These are phyloP conservation scores for Octonoba sinensis DNA, from an alignment of 2,888 invertebrate genomes.

Conservation along the genomic window DNA sequence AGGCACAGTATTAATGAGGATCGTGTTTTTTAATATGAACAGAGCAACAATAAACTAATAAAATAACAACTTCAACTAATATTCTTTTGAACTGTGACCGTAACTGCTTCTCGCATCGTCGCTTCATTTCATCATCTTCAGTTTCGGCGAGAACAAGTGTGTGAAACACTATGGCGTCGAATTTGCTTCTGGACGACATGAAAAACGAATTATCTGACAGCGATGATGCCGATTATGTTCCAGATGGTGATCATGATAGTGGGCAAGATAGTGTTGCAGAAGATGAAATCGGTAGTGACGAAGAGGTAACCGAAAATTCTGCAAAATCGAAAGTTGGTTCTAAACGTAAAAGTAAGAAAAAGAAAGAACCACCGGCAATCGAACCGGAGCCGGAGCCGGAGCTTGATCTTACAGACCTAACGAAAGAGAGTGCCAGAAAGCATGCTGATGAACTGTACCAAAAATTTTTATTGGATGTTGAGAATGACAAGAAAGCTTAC, in stretches of 20 bases:
- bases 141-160: too few relatives aligned
- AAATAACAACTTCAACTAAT: too few relatives aligned
- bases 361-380: neutral
- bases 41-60: too few relatives aligned
- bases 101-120: too few relatives aligned
- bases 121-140: too few relatives aligned
- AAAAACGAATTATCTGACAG: constrained; percentile 20
- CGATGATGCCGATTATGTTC: constrained; percentile 57
- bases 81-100: too few relatives aligned
- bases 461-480: neutral
- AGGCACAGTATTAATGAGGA: too few relatives aligned
- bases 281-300: constrained; percentile 13
- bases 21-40: too few relatives aligned
- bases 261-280: constrained; percentile 25
- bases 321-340: too few relatives aligned
- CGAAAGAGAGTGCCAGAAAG: neutral
- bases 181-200: constrained; percentile 7
- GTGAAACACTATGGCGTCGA: constrained; percentile 2
- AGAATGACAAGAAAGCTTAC: too few relatives aligned
- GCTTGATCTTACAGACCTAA: neutral
- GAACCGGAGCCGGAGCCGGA: neutral
- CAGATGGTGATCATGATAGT: constrained; percentile 5
- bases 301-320: neutral
- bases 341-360: neutral
- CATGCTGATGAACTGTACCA: neutral